Conservation (phyloP, 2,113 vertebrate species). For the Serranochromis macrocephalus region DNA sequence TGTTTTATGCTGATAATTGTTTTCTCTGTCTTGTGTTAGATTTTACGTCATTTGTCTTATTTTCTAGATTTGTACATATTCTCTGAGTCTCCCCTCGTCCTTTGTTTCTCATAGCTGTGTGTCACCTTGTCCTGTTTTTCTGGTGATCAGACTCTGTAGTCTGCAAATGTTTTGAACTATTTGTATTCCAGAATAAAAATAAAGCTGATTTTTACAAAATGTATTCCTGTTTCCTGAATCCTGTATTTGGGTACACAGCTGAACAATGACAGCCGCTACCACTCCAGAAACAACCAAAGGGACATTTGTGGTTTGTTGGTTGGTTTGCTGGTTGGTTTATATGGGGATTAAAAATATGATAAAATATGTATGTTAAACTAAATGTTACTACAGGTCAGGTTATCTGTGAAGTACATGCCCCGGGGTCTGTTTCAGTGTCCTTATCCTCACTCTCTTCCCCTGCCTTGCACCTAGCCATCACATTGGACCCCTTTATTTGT, state of each 20-base stretch:
- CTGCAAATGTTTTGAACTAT: not conserved
- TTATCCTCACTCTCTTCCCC: not conserved
- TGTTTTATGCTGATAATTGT: not conserved
- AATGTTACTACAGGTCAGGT: not conserved
- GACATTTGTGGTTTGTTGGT: not conserved
- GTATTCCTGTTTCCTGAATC: not conserved
- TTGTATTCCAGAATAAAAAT: not conserved
- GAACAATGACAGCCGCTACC: not conserved
- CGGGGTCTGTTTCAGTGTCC: not conserved
- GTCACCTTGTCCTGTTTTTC: not conserved
- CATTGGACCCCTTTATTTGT: not conserved
- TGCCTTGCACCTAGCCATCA: not conserved
- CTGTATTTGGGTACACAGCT: not conserved
- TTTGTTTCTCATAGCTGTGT: not conserved
- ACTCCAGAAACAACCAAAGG: not conserved
- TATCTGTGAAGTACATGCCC: not conserved
- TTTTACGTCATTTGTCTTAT: rapidly evolving
- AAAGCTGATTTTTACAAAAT: not conserved
- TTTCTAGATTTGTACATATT: not conserved
- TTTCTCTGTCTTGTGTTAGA: not conserved
- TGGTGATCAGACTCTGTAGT: rapidly evolving
- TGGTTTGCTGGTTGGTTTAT: not conserved
- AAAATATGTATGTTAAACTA: not conserved
- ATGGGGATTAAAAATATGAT: not conserved
- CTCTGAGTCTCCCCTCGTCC: not conserved